These are phyloP conservation scores for Casuarius casuarius DNA, from an alignment of 2,113 vertebrate genomes.

Conservation along the genomic window DNA sequence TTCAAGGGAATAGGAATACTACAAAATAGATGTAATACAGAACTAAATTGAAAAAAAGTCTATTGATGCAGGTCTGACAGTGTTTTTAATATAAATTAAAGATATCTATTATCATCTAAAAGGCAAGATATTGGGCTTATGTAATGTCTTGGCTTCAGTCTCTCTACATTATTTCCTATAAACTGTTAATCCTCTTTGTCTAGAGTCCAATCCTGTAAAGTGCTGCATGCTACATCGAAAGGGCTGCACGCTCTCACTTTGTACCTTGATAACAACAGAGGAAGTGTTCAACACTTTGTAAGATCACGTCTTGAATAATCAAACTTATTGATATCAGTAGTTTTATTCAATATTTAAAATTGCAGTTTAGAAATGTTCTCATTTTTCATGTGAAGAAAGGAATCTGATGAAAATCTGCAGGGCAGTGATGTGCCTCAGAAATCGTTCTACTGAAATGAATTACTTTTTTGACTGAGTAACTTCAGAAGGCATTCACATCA, in stretches of 20 bases:
- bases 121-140: neutral
- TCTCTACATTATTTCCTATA: neutral
- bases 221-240: neutral
- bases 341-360: slow-evolving; percentile 72
- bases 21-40: neutral
- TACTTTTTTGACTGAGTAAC: slow-evolving; percentile 71
- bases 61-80: neutral
- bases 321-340: slow-evolving; percentile 51
- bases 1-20: neutral
- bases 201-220: neutral
- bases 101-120: neutral
- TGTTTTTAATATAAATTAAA: slow-evolving; percentile 20
- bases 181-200: neutral
- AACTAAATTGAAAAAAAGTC: neutral
- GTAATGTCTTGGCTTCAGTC: fast-evolving
- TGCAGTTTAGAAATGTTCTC: slow-evolving; percentile 39
- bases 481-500: slow-evolving; percentile 59
- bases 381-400: slow-evolving; percentile 64
- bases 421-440: slow-evolving; percentile 62
- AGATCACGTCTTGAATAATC: slow-evolving; percentile 56
- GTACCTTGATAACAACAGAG: neutral
- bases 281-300: neutral
- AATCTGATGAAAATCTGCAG: slow-evolving; percentile 57
- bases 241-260: neutral
- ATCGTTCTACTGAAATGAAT: slow-evolving; percentile 61